Conservation (phyloP, 1,140 invertebrate genomes). For the Penaeus chinensis region DNA sequence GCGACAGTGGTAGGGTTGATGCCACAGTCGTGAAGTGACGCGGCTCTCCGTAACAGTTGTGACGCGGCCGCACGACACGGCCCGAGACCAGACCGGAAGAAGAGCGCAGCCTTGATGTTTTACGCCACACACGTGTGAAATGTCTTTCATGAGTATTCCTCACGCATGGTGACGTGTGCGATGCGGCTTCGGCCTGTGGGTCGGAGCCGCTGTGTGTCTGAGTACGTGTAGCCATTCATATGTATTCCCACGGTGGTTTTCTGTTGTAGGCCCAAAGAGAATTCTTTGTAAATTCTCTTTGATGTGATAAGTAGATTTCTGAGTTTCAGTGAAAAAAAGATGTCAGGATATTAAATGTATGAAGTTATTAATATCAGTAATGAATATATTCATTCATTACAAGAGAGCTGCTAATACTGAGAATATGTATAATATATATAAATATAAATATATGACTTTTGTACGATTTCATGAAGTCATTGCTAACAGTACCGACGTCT, state of each 20-base stretch:
- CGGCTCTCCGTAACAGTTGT: too few species aligned
- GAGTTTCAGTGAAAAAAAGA: slow-evolving; percentile 43
- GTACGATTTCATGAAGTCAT: slow-evolving; percentile 43
- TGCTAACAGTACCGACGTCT: slow-evolving; percentile 10
- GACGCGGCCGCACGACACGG: too few species aligned
- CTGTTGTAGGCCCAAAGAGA: slow-evolving; percentile 58
- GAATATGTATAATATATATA: slow-evolving; percentile 61
- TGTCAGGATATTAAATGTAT: slow-evolving; percentile 39
- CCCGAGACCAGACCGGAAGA: too few species aligned
- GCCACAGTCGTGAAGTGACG: too few species aligned
- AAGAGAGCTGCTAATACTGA: slow-evolving; percentile 59
- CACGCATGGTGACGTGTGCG: not conserved
- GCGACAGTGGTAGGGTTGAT: too few species aligned
- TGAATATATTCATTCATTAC: slow-evolving; percentile 39
- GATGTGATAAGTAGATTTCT: slow-evolving; percentile 61
- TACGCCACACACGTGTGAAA: slow-evolving; percentile 43
- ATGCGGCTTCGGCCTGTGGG: slow-evolving; percentile 13
- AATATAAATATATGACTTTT: slow-evolving; percentile 60
- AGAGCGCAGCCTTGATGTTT: slow-evolving; percentile 34
- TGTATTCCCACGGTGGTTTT: slow-evolving; percentile 49
- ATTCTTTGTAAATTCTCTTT: slow-evolving; percentile 48
- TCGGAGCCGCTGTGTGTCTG: slow-evolving; percentile 15
- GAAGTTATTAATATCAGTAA: slow-evolving; percentile 47
- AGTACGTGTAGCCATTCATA: slow-evolving; percentile 37
- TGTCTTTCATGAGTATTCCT: slow-evolving; percentile 50